Conservation (phyloP, 2,797 vertebrate species). For the Thunnus albacares region DNA sequence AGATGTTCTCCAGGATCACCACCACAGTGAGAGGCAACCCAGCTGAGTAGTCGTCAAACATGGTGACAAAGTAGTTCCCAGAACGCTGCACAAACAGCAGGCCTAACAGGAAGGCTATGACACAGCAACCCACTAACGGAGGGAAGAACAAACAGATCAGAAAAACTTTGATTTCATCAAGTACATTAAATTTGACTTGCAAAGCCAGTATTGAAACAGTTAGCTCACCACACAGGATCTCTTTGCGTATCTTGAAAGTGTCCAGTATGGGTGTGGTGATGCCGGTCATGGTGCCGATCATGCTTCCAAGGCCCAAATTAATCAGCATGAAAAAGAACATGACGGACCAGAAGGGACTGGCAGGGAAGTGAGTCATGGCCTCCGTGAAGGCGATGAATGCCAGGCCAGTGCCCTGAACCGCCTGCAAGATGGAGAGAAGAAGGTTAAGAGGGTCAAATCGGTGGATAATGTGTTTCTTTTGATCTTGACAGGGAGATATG, state of each 20-base stretch:
- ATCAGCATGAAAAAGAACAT: conserved; percentile 97
- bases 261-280: conserved; percentile 94
- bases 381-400: conserved; percentile 97
- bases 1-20: conserved; percentile 96
- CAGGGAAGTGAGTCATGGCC: conserved; percentile 97
- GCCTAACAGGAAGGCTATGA: conserved; percentile 94
- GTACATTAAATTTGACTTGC: not conserved
- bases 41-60: conserved; percentile 98
- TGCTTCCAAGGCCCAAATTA: conserved; percentile 94
- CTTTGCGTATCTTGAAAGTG: conserved; percentile 90
- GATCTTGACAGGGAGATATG: not conserved
- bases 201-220: not conserved
- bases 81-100: conserved; percentile 98
- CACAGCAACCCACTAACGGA: conserved; percentile 91
- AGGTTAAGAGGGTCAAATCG: conserved; percentile 1
- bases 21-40: conserved; percentile 96
- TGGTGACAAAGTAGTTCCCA: conserved; percentile 98
- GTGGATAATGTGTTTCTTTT: not conserved
- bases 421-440: conserved; percentile 76
- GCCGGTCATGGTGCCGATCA: conserved; percentile 95
- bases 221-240: conserved; percentile 91
- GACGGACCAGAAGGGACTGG: conserved; percentile 94
- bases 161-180: not conserved
- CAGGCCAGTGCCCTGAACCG: conserved; percentile 95
- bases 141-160: conserved; percentile 34